These are phyloP conservation scores for Cirrhinus molitorella DNA, from an alignment of 2,797 vertebrate genomes.

Conservation along the genomic window DNA sequence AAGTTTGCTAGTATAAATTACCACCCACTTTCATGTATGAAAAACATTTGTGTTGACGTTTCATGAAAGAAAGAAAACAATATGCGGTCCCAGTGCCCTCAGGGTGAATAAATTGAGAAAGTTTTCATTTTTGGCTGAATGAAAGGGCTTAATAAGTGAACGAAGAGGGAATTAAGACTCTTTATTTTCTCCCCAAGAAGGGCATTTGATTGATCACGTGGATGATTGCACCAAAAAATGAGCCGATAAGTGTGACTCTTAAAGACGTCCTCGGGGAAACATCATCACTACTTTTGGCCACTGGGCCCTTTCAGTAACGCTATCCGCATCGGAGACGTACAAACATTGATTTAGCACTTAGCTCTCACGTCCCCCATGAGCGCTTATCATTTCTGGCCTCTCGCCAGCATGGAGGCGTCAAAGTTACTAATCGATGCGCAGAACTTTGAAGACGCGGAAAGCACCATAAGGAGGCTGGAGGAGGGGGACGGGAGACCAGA, in stretches of 20 bases:
- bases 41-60: neutral
- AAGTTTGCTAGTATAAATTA: neutral
- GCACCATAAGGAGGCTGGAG: conserved; percentile 53
- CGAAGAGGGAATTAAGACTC: conserved; percentile 29
- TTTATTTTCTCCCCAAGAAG: conserved; percentile 51
- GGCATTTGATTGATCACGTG: conserved; percentile 71
- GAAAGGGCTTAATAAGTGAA: conserved; percentile 13
- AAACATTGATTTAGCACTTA: conserved; percentile 87
- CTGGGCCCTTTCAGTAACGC: conserved; percentile 75
- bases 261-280: conserved; percentile 78
- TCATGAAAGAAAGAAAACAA: neutral
- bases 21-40: neutral
- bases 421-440: conserved; percentile 78
- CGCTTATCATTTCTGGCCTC: conserved; percentile 80
- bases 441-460: conserved; percentile 73
- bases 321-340: conserved; percentile 78
- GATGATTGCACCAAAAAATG: conserved; percentile 70
- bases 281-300: conserved; percentile 77
- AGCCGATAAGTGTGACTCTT: conserved; percentile 74
- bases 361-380: conserved; percentile 81
- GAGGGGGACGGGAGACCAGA: conserved; percentile 55
- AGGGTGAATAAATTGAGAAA: conserved; percentile 4
- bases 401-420: conserved; percentile 75
- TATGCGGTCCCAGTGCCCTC: neutral
- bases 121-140: neutral